These are phyloP conservation scores for Ascaphus truei DNA, from an alignment of 2,113 vertebrate species.

Conservation along the genomic window DNA sequence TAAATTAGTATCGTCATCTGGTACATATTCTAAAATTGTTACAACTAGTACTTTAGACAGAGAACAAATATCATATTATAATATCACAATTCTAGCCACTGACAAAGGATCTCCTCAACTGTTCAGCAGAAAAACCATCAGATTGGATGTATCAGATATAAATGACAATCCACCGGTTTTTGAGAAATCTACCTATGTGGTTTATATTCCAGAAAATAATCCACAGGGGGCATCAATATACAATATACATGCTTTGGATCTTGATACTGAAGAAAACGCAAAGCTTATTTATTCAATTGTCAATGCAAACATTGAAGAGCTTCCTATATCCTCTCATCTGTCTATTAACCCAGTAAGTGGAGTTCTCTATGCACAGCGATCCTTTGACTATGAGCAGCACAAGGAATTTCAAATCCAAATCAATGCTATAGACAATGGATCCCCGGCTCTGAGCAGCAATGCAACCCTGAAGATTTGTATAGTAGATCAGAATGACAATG, in stretches of 20 bases:
- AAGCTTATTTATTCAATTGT: neutral
- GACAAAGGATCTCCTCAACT: conserved; percentile 46
- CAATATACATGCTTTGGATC: conserved; percentile 42
- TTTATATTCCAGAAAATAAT: conserved; percentile 50
- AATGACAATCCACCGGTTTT: conserved; percentile 55
- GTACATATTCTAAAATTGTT: conserved; percentile 54
- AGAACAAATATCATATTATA: conserved; percentile 51
- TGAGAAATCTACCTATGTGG: conserved; percentile 27
- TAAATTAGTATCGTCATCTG: conserved; percentile 42
- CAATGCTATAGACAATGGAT: conserved; percentile 46
- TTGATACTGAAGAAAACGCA: conserved; percentile 42
- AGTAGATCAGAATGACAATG: conserved; percentile 52
- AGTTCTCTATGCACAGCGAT: conserved; percentile 42
- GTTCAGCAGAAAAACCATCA: conserved; percentile 53
- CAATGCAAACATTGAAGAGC: neutral
- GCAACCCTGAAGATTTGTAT: conserved; percentile 34
- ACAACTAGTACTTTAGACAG: conserved; percentile 47
- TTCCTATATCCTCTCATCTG: conserved; percentile 26
- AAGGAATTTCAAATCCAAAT: conserved; percentile 51
- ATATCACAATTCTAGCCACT: conserved; percentile 41
- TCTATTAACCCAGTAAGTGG: conserved; percentile 52
- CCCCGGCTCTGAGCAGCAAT: conserved; percentile 42
- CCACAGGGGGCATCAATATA: conserved; percentile 38
- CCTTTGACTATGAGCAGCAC: conserved; percentile 54
- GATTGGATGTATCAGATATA: conserved; percentile 55